Conservation (phyloP, 2,888 invertebrate species). For the Megalurothrips usitatus region DNA sequence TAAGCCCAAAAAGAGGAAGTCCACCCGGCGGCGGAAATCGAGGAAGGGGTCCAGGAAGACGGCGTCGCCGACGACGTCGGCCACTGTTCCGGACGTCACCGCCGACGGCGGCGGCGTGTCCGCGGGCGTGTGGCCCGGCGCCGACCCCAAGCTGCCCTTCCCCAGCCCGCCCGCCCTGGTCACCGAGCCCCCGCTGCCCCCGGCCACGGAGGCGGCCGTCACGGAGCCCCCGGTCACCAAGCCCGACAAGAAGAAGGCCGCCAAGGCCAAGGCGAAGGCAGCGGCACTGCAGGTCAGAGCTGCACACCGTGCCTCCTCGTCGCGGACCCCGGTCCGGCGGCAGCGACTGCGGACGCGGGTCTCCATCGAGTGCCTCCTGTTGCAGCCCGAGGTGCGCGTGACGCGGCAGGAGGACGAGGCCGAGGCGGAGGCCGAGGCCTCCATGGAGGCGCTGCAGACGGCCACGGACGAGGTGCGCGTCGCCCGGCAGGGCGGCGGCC, state of each 20-base stretch:
- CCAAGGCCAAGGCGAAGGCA: not conserved
- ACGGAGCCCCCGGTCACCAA: not conserved
- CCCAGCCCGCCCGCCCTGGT: not conserved
- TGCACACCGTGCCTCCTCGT: not conserved
- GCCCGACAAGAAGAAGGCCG: not conserved
- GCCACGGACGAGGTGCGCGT: conserved; percentile 19
- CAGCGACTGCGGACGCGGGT: not conserved
- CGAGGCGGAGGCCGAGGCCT: conserved; percentile 18
- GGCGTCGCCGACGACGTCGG: not conserved
- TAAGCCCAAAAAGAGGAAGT: conserved; percentile 10
- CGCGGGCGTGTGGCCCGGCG: not conserved
- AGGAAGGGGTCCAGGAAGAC: not conserved
- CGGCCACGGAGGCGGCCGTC: not conserved
- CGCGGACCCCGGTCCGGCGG: no score
- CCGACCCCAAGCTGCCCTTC: not conserved
- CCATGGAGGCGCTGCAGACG: conserved; percentile 19
- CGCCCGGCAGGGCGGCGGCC: not conserved
- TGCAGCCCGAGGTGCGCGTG: conserved; percentile 17
- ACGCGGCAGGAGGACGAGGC: conserved; percentile 20
- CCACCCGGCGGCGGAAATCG: not conserved
- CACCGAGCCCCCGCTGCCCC: not conserved
- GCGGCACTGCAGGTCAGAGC: not conserved
- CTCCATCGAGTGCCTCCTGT: not conserved
- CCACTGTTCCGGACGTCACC: not conserved
- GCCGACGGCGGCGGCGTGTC: not conserved